Base-by-base conservation (phyloP, 2,797 vertebrate genomes). In the Dromococcyx pavoninus region DNA sequence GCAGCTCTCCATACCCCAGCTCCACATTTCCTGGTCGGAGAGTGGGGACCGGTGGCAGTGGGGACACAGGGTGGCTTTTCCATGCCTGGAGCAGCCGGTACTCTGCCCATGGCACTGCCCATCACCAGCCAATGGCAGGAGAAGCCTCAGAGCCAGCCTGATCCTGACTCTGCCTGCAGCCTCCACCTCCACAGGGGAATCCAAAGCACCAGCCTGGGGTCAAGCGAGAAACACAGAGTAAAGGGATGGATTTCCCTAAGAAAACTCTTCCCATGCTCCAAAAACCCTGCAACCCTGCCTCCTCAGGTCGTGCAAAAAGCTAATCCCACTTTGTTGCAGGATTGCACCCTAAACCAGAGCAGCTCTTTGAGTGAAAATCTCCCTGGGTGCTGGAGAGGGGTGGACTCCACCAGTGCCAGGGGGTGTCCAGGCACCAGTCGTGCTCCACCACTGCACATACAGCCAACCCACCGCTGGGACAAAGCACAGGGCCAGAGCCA, bases 141-240 rank as follows among this genome's bases (percentile, higher is more conserved):
- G 22, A 76, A 57, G 35, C 32, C n/a, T 0, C 2, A 3, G 56
- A 54, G 37, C 51, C 3, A 4, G 44, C 21, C 46, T 46, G 33
- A 54, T 37, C 67, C 74, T 8, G 28, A 46, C 17, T 50, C 23
- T 1, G 1, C 15, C 37, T 50, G 56, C 50, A 65, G 35, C 35
- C n/a, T 43, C 51, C 46, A 41, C 53, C 73, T 28, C 44, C n/a
- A 11, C 0, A 2, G 57, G 2, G 30, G 11, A 28, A 13, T 37
- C 43, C 80, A 53, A 60, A 72, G 53, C 57, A 53, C 28, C 16
- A 5, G 21, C 46, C 33, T 2, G 1, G 39, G 24, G 5, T 54
- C 4, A 0, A 43, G 7, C 17, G 15, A 44, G 30, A n/a, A 39
- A 71, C 0, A 2, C 43, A 28, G 13, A 51, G n/a, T 53, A 53